Base-by-base conservation (phyloP, 2,113 vertebrate genomes). In the Thalassarche chlororhynchos region DNA sequence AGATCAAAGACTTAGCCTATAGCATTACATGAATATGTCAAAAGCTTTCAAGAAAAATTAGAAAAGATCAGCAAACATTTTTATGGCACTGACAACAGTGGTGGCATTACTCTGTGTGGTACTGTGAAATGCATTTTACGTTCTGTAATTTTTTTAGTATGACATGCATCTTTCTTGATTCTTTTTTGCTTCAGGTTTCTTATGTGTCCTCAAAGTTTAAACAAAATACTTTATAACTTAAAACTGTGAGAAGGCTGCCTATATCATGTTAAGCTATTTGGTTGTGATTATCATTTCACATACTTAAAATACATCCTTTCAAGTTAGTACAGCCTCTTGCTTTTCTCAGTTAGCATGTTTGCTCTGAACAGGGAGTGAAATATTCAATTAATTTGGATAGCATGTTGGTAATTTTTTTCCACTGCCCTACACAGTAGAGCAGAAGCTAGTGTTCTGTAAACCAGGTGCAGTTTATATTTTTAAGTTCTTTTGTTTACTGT, bases 1-100 rank as follows among this genome's bases (percentile, higher is more conserved):
- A 88, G 80, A 96, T 93, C 77, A 87, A 91, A 95, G 61, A 60
- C 55, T 74, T 89, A 89, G 78, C 90, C 77, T 82, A 16, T 91
- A 74, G 91, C 62, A 83, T 74, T 92, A 55, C 70, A 87, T 65
- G 44, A 82, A 46, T 54, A 68, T 80, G 26, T 77, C 77, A 89
- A 70, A 95, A 62, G 17, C n/a, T 83, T 93, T 93, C 40, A 87
- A 70, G 57, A 79, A 86, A 90, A 93, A 55, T 70, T 61, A 84
- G 64, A 78, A 87, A 89, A 69, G 9, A 85, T 40, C 54, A 66
- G 64, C 47, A 85, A 94, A 66, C 19, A 64, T 91, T 95, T 92
- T 49, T 62, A 23, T 89, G 74, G 12, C 52, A 88, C n/a, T 80
- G 15, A 26, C 20, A 91, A 34, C 40, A 74, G 32, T 34, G 11